phyloP scores from a whole-genome alignment of 2,888 invertebrate species.

The Ectemnius lituratus region DNA sequence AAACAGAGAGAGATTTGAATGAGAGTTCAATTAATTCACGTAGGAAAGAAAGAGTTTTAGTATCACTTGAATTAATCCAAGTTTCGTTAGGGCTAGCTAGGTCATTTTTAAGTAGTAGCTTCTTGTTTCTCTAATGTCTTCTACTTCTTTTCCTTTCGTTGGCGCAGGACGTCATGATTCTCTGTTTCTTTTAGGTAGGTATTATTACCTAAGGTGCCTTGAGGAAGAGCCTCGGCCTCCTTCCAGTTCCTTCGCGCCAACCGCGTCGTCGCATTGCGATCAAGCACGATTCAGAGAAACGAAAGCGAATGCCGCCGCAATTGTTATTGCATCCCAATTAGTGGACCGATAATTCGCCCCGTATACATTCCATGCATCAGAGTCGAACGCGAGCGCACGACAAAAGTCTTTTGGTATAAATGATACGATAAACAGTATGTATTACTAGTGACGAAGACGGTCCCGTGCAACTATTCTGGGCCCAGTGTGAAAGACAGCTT shows the following conservation, averaged over 20 bases:
- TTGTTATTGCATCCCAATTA: too few relatives aligned
- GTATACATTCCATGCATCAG: too few relatives aligned
- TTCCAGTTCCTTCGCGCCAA: constrained; percentile 58
- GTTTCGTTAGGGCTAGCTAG: constrained; percentile 60
- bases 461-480: background rate
- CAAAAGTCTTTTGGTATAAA: too few relatives aligned
- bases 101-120: constrained; percentile 65
- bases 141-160: constrained; percentile 49
- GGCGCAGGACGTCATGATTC: constrained; percentile 76
- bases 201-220: constrained; percentile 70
- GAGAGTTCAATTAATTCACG: constrained; percentile 49
- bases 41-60: constrained; percentile 55
- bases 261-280: too few relatives aligned
- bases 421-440: too few relatives aligned
- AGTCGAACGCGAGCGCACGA: too few relatives aligned
- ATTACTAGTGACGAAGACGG: too few relatives aligned
- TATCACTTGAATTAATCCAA: constrained; percentile 58
- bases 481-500: constrained; percentile 1
- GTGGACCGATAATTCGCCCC: too few relatives aligned
- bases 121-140: constrained; percentile 61
- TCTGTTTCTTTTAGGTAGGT: constrained; percentile 56
- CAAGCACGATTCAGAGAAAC: too few relatives aligned
- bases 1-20: constrained; percentile 18
- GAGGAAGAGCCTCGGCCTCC: constrained; percentile 67
- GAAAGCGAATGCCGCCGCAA: too few relatives aligned